Conservation (phyloP, 2,797 vertebrate species). For the Dallia pectoralis region DNA sequence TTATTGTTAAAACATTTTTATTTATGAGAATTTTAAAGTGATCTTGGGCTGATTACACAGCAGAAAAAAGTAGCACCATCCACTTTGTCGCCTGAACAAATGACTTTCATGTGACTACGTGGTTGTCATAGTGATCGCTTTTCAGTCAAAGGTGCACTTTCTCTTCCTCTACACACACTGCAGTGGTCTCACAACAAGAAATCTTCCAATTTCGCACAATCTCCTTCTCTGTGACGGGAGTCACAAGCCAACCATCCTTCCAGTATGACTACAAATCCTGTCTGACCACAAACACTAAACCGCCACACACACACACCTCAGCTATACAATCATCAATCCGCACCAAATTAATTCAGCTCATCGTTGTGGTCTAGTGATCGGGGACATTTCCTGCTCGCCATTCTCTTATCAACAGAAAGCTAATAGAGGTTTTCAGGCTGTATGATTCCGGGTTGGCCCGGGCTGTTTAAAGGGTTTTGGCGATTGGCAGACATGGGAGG, state of each 20-base stretch:
- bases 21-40: too few species aligned
- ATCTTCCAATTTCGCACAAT: not conserved
- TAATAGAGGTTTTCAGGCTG: not conserved
- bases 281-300: conserved; percentile 3
- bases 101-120: not conserved
- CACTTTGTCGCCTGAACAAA: not conserved
- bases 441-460: not conserved
- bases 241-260: conserved; percentile 31
- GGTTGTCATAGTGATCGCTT: not conserved
- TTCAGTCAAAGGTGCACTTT: not conserved
- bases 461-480: not conserved
- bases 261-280: conserved; percentile 26
- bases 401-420: not conserved
- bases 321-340: conserved; percentile 14
- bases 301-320: not conserved
- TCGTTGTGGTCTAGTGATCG: not conserved
- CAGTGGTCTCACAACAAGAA: not conserved
- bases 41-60: not conserved
- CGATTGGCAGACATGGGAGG: not conserved
- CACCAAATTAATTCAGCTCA: not conserved
- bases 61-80: not conserved
- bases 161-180: not conserved
- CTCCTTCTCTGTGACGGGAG: conserved; percentile 19
- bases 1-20: not conserved
- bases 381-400: not conserved